These are phyloP conservation scores for Drosophila glabriapex DNA, from an alignment of 2,888 invertebrate genomes.

Conservation along the genomic window DNA sequence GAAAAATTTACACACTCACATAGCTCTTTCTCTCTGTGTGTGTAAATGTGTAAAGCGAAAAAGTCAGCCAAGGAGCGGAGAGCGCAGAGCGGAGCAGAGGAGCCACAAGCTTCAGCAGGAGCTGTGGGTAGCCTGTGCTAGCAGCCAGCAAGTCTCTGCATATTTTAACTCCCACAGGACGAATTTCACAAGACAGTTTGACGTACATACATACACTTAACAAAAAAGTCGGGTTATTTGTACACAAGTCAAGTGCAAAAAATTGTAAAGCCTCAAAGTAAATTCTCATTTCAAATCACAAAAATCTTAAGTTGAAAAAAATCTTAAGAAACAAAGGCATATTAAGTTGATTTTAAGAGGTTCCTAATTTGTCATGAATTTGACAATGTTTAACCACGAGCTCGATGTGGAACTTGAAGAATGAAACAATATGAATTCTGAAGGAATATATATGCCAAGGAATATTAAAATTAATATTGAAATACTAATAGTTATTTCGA, in stretches of 20 bases:
- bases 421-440: neutral
- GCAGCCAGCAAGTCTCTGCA: conserved; percentile 65
- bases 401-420: neutral
- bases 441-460: neutral
- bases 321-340: too few relatives aligned
- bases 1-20: conserved; percentile 29
- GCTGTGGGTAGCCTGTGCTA: conserved; percentile 5
- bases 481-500: neutral
- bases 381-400: too few relatives aligned
- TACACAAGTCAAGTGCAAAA: neutral
- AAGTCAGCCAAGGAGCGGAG: conserved; percentile 48
- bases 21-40: neutral
- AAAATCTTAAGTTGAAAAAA: neutral
- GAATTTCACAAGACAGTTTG: conserved; percentile 76
- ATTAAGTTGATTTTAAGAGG: too few relatives aligned
- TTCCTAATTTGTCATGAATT: too few relatives aligned
- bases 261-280: neutral
- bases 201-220: conserved; percentile 42
- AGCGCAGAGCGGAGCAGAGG: neutral
- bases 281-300: neutral
- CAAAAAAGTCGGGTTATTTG: neutral
- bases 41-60: conserved; percentile 51
- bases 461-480: neutral
- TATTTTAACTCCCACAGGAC: conserved; percentile 78
- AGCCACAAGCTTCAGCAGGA: conserved; percentile 2